Evolutionary conservation across 1,140 invertebrate genomes (phyloP).

Genomic region (Lepeophtheirus salmonis): DNA sequence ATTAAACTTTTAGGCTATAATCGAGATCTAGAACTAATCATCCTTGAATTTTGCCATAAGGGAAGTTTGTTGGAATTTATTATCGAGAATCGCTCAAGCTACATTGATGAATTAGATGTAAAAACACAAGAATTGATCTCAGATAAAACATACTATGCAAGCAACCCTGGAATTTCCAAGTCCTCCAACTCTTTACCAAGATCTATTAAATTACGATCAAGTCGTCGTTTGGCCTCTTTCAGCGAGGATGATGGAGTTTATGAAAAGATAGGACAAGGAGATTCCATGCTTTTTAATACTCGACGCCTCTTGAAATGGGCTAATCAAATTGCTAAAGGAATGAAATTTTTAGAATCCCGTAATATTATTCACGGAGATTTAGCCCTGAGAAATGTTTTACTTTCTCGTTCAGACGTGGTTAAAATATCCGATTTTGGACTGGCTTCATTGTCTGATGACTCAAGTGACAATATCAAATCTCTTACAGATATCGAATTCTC

Average conservation of each 20-base stretch:
- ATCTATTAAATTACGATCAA: neutral
- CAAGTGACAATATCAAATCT: neutral
- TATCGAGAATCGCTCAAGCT: neutral
- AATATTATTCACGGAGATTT: constrained; percentile 69
- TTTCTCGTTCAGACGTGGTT: constrained; percentile 1
- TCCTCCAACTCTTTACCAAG: neutral
- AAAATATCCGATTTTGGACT: constrained; percentile 8
- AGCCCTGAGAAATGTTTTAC: constrained; percentile 37
- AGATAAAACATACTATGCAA: neutral
- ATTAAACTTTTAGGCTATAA: constrained; percentile 1
- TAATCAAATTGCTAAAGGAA: constrained; percentile 22
- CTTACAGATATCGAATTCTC: neutral
- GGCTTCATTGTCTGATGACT: neutral
- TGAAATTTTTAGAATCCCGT: constrained; percentile 22
- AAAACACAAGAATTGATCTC: neutral
- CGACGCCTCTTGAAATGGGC: constrained; percentile 21
- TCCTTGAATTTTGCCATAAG: constrained; percentile 6
- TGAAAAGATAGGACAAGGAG: neutral
- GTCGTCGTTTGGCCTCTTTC: neutral
- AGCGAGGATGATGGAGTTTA: neutral
- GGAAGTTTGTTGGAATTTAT: neutral
- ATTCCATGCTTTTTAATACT: neutral
- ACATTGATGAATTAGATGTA: constrained; percentile 5
- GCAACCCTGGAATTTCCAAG: neutral
- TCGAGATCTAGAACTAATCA: neutral